These are phyloP conservation scores for Lithophane leautieri DNA, from an alignment of 2,888 invertebrate genomes.

Conservation along the genomic window DNA sequence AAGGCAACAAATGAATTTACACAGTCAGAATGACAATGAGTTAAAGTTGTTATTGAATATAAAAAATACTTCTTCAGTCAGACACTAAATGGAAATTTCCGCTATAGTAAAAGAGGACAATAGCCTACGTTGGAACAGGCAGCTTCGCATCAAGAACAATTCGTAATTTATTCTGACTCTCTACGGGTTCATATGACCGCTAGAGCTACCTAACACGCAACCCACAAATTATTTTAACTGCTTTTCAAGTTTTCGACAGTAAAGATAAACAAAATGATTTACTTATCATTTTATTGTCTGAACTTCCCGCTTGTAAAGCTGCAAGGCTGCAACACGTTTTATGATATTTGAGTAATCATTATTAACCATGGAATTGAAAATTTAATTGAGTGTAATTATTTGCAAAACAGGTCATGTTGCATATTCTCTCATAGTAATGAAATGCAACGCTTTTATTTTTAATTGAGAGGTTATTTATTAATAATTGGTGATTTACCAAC, in stretches of 20 bases:
- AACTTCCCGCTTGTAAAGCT: conserved; percentile 21
- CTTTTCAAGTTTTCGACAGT: not conserved
- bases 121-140: conserved; percentile 42
- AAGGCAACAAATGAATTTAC: not conserved
- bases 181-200: conserved; percentile 27
- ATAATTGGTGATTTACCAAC: conserved; percentile 3
- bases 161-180: conserved; percentile 46
- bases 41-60: conserved; percentile 15
- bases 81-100: conserved; percentile 42
- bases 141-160: conserved; percentile 36
- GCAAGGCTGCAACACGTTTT: conserved; percentile 3
- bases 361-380: not conserved
- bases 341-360: not conserved
- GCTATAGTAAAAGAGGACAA: conserved; percentile 50
- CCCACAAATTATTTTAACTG: conserved; percentile 16
- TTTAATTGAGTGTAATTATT: not conserved
- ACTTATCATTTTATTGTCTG: conserved; percentile 24
- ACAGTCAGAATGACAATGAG: not conserved
- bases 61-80: conserved; percentile 9
- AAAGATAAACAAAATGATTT: conserved; percentile 3
- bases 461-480: not conserved
- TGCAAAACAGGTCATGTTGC: not conserved
- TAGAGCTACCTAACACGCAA: conserved; percentile 30
- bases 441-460: not conserved
- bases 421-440: not conserved